Conservation (phyloP, 2,113 vertebrate species). For the Daphoenositta chrysoptera region DNA sequence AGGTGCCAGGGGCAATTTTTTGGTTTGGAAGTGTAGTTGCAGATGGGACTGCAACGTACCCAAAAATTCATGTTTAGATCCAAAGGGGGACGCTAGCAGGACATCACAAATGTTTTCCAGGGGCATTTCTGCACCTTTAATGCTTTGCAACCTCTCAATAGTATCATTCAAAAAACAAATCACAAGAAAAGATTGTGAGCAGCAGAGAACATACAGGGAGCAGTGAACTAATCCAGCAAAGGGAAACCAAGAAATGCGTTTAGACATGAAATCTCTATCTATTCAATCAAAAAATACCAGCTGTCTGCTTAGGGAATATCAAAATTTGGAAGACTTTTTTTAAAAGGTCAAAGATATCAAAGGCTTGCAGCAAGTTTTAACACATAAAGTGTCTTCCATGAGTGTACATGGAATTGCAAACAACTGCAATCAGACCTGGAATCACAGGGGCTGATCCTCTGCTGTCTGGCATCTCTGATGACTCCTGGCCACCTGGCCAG, state of each 20-base stretch:
- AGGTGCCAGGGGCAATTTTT: not conserved
- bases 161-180: not conserved
- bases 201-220: not conserved
- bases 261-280: constrained; percentile 70
- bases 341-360: constrained; percentile 72
- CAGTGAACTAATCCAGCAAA: not conserved
- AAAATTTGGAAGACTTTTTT: constrained; percentile 53
- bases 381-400: constrained; percentile 49
- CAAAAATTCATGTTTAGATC: not conserved
- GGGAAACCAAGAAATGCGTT: constrained; percentile 35
- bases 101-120: not conserved
- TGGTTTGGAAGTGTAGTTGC: not conserved
- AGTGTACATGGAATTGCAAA: not conserved
- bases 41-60: not conserved
- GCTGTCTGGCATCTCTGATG: not conserved
- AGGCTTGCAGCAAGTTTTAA: constrained; percentile 60
- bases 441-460: not conserved
- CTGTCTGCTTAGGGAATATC: constrained; percentile 69
- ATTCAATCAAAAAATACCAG: constrained; percentile 70
- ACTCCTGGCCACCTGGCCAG: not conserved
- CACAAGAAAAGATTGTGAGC: not conserved
- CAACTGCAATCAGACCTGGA: not conserved
- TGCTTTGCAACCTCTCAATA: not conserved
- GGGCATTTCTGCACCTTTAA: not conserved
- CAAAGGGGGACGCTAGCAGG: not conserved